Evolutionary conservation across 1,140 invertebrate genomes (phyloP).

Genomic region (Globodera rostochiensis): DNA sequence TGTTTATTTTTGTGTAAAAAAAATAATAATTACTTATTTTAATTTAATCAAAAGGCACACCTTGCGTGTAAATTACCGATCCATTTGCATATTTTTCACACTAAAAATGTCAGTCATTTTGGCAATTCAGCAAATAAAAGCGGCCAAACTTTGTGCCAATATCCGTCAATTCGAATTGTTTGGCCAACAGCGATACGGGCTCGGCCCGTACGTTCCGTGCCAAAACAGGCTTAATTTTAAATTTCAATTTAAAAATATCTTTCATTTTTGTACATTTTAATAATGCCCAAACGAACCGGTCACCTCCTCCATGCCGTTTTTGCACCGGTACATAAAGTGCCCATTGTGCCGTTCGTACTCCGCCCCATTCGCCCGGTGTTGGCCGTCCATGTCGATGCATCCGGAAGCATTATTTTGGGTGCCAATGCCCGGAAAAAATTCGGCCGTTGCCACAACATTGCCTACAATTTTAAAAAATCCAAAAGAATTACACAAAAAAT

Average conservation of each 20-base stretch:
- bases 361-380: constrained; percentile 30
- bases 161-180: constrained; percentile 34
- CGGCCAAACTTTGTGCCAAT: constrained; percentile 26
- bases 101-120: constrained; percentile 20
- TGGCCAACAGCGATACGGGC: constrained; percentile 38
- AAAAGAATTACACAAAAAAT: too few relatives aligned
- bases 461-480: not conserved
- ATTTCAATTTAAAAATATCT: constrained; percentile 1
- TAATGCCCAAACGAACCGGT: constrained; percentile 30
- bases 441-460: constrained; percentile 24
- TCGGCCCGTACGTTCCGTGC: constrained; percentile 34
- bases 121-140: not conserved
- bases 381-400: constrained; percentile 42
- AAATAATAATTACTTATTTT: not conserved
- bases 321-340: constrained; percentile 51
- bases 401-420: constrained; percentile 3
- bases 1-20: too few relatives aligned
- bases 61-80: constrained; percentile 55
- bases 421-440: not conserved
- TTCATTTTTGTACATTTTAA: constrained; percentile 9
- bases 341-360: constrained; percentile 54
- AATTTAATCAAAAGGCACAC: constrained; percentile 8
- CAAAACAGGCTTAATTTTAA: constrained; percentile 38
- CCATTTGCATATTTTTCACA: constrained; percentile 46
- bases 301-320: constrained; percentile 51